phyloP scores from a whole-genome alignment of 2,888 invertebrate species.

The Lumbricus terrestris region DNA sequence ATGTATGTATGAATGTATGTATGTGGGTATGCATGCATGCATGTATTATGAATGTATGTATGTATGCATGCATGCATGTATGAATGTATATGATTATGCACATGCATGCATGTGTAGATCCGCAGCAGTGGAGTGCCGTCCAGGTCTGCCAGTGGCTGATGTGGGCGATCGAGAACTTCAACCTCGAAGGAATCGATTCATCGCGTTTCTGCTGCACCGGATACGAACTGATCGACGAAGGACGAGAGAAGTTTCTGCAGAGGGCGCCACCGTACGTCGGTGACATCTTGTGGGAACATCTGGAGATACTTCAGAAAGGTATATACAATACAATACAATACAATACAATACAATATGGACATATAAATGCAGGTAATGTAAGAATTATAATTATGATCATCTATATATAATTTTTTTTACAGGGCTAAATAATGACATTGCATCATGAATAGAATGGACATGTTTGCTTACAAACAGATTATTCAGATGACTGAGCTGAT shows the following conservation, averaged over 20 bases:
- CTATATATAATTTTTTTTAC: too few relatives aligned
- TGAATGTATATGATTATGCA: neutral
- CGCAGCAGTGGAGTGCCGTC: conserved; percentile 87
- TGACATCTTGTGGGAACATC: conserved; percentile 95
- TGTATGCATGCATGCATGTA: too few relatives aligned
- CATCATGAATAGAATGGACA: neutral
- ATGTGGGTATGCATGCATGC: too few relatives aligned
- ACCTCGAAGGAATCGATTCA: conserved; percentile 77
- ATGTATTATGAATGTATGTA: too few relatives aligned
- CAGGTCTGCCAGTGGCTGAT: conserved; percentile 92
- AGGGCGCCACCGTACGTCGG: conserved; percentile 91
- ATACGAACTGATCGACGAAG: conserved; percentile 89
- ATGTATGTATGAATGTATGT: too few relatives aligned
- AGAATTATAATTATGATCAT: too few relatives aligned
- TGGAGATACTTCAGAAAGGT: conserved; percentile 95
- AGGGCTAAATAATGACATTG: neutral
- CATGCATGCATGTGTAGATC: conserved; percentile 68
- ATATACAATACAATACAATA: too few relatives aligned
- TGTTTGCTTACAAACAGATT: neutral
- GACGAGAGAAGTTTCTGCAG: conserved; percentile 87
- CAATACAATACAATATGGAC: too few relatives aligned
- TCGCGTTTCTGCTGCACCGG: conserved; percentile 81
- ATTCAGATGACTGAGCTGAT: conserved; percentile 4
- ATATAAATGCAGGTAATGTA: too few relatives aligned
- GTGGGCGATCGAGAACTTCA: conserved; percentile 94